phyloP scores from a whole-genome alignment of 2,113 vertebrate species.

The Guaruba guarouba region DNA sequence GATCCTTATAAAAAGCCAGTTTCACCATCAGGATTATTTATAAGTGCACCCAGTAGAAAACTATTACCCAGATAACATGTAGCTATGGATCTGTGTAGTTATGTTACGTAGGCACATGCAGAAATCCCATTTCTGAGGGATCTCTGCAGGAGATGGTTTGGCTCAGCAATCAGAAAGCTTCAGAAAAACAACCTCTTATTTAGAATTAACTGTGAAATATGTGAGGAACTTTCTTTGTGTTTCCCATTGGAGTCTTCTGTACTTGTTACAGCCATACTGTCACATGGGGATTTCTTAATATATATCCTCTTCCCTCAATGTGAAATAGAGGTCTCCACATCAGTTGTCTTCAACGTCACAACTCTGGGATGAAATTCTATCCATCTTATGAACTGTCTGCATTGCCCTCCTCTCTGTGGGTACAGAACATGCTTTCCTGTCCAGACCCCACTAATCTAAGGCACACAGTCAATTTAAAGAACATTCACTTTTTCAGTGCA shows the following conservation, averaged over 20 bases:
- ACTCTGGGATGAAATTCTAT: neutral
- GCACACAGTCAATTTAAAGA: neutral
- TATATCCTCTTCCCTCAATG: no score
- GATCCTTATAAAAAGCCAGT: neutral
- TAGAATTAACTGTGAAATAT: neutral
- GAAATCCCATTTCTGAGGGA: neutral
- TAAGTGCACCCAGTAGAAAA: neutral
- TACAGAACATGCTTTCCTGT: neutral
- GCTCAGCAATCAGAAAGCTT: neutral
- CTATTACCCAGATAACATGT: accelerated
- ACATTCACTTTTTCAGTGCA: neutral
- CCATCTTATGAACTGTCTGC: neutral
- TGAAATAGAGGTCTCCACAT: neutral
- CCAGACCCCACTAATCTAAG: neutral
- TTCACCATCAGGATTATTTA: neutral
- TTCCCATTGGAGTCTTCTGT: neutral
- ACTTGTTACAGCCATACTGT: neutral
- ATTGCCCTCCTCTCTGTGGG: neutral
- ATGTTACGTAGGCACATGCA: accelerated
- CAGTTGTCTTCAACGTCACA: neutral
- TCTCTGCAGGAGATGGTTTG: neutral
- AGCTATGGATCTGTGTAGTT: neutral
- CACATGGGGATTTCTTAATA: neutral
- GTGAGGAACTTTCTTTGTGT: neutral
- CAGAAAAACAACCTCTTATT: neutral